phyloP scores from a whole-genome alignment of 2,888 invertebrate species.

The Hydroisotoma schaefferi region DNA sequence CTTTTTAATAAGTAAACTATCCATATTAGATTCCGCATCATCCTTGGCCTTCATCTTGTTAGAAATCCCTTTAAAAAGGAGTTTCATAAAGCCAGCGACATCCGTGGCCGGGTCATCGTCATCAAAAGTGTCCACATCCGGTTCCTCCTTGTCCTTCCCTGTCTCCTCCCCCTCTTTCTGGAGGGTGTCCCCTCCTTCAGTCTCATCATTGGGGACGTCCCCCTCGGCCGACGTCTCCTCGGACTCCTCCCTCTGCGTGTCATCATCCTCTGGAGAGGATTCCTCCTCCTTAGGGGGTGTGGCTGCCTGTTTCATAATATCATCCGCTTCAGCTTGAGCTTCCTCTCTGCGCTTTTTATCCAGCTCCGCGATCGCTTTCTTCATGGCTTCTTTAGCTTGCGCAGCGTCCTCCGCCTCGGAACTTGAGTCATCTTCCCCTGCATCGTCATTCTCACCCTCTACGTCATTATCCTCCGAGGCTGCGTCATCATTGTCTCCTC shows the following conservation, averaged over 20 bases:
- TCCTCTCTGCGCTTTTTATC: too few relatives aligned
- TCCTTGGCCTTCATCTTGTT: conserved; percentile 24
- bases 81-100: conserved; percentile 36
- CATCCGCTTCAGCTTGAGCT: too few relatives aligned
- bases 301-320: too few relatives aligned
- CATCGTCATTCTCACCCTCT: conserved; percentile 3
- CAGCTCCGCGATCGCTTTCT: too few relatives aligned
- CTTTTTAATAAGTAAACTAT: too few relatives aligned
- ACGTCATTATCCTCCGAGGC: conserved; percentile 13
- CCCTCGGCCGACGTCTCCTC: conserved; percentile 19
- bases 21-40: conserved; percentile 25
- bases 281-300: not conserved
- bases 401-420: too few relatives aligned
- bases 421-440: not conserved
- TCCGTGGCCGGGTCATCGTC: conserved; percentile 30
- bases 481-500: conserved; percentile 19
- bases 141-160: conserved; percentile 10
- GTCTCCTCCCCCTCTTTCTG: too few relatives aligned
- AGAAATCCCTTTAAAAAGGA: conserved; percentile 33
- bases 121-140: conserved; percentile 5
- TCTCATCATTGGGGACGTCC: conserved; percentile 15
- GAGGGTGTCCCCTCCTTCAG: too few relatives aligned
- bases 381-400: too few relatives aligned
- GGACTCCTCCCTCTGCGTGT: conserved; percentile 14
- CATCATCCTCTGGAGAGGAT: conserved; percentile 16